Evolutionary conservation across 2,888 invertebrate species (phyloP), one percentile per base, ranked within the genome.

Genomic region (Nemotelus pantherinus): DNA sequence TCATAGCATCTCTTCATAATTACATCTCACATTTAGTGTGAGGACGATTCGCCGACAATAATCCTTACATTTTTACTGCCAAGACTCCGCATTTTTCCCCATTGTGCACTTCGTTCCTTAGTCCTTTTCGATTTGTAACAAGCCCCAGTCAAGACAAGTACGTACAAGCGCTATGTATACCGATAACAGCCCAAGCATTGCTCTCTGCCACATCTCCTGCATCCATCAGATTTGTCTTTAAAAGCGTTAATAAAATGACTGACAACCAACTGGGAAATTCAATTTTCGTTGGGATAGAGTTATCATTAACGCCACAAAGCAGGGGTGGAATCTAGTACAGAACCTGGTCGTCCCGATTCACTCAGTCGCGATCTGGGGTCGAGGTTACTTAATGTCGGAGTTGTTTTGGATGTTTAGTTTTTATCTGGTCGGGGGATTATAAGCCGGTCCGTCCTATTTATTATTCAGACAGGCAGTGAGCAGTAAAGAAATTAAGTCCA

Each of bases 231-330:
- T 80, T 80, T 80, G 78, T 80, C 77, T 70, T 78, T 80, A 77
- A 78, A 79, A 72, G 79, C 78, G 79, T 77, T 80, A 80, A 80
- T 80, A 77, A 80, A 80, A 80, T 80, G 80, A 80, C 67, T 80
- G 80, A 80, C 80, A 80, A 80, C 78, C 79, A 79, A 79, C 80
- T 79, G 79, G 78, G 79, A 80, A 80, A 80, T 80, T 80, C 80
- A 80, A 80, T 80, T 80, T 80, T 77, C 77, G 63, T 67, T 10
- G 74, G 72, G 74, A 78, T 78, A 76, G 74, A 77, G 77, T 71
- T 78, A 78, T 70, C 77, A 70, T 50, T 76, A 77, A 44, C 47
- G 58, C 25, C 48, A 44, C 45, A 25, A 10, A 41, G 41, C 39
- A 47, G 74, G 48, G 45, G 58, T 39, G 3, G 67, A 53, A 9